Evolutionary conservation across 1,140 invertebrate species (phyloP), one percentile per base, ranked within the genome.

Genomic region (Drosophila hydei): DNA sequence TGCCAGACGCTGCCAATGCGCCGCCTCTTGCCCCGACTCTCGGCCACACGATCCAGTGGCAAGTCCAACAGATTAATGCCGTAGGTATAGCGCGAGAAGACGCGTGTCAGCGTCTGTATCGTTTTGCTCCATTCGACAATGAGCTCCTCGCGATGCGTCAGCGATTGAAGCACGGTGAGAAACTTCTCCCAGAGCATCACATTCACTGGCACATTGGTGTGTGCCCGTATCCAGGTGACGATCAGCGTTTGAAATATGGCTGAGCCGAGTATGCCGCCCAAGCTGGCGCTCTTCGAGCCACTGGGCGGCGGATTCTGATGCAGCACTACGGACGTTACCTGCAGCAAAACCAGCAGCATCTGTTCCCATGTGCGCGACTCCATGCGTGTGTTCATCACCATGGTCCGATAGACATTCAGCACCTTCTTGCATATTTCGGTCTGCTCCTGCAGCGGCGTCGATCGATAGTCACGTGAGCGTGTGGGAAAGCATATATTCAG

Each of bases 111-210:
- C 0, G 97, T 99, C 88, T 99, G 97, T 94, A 99, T 95, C 16
- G 98, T 99, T 96, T 99, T 99, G 95, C 98, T 96, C 98, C 98
- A 99, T 91, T 99, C 98, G 69, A 95, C 96, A 71, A 99, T 97
- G 0, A 99, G 93, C 91, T 99, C 98, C 90, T 99, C 97, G 96
- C 98, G 99, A 72, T 96, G 96, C 1, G 97, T 99, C 0, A 99
- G 93, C 8, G 96, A 95, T 0, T 96, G 96, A 2, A 99, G 92
- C 21, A 98, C 96, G 67, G 94, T 94, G 72, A 99, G 94, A 92
- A 99, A 98, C 89, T 97, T 96, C 92, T 99, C 97, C 98, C 98
- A 99, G 4, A 99, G 92, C 79, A 97, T 95, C 7, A 95, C 93
- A 54, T 95, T 95, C 55, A 98, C 97, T 3, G 96, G 94, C 3